Conservation (phyloP, 2,113 vertebrate species). For the Cryptoleucopteryx plumbea region DNA sequence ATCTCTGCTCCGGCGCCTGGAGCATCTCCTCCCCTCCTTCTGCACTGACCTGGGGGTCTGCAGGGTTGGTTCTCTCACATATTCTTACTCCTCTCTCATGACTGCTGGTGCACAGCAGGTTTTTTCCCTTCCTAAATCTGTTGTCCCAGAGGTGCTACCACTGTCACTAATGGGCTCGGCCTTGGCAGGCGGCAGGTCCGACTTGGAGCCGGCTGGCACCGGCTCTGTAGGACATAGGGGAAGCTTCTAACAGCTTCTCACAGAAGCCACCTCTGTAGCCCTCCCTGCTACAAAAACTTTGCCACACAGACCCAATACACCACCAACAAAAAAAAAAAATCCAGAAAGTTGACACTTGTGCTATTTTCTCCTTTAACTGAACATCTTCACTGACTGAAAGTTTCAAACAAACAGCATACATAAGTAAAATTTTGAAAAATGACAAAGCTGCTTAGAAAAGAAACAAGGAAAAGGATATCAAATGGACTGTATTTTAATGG, state of each 20-base stretch:
- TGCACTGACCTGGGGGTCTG: too few relatives aligned
- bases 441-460: background rate
- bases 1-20: too few relatives aligned
- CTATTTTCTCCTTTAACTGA: background rate
- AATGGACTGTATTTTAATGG: background rate
- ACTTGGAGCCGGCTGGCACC: background rate
- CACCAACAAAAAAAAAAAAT: background rate
- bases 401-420: background rate
- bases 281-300: background rate
- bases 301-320: too few relatives aligned
- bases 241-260: too few relatives aligned
- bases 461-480: background rate
- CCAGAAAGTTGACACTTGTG: background rate
- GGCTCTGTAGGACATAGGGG: too few relatives aligned
- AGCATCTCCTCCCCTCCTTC: too few relatives aligned
- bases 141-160: too few relatives aligned
- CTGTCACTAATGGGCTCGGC: background rate
- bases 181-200: rapidly evolving
- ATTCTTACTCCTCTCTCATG: too few relatives aligned
- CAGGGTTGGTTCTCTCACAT: too few relatives aligned
- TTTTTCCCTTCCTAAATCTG: background rate
- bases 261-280: too few relatives aligned
- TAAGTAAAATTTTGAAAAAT: background rate
- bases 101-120: too few relatives aligned
- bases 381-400: background rate